Conservation (phyloP, 37 sponge, comb jelly and placozoan species). For the Petrosia ficiformis region DNA sequence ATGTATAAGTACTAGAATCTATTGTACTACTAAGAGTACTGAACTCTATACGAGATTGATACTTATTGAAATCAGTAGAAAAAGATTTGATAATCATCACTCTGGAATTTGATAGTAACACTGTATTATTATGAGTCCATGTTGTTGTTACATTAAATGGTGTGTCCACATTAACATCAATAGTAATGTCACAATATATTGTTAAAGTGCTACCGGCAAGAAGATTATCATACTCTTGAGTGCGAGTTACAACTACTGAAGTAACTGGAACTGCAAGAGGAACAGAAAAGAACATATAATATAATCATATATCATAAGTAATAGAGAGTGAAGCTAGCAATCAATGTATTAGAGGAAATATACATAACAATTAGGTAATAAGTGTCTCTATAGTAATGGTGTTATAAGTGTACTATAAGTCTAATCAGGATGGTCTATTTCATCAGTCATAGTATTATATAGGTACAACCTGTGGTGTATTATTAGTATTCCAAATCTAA, state of each 20-base stretch:
- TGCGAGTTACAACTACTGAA: background rate
- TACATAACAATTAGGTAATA: too few relatives aligned
- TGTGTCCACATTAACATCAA: background rate
- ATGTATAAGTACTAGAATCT: conserved; percentile 2
- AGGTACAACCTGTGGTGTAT: too few relatives aligned
- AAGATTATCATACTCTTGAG: background rate
- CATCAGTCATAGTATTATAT: too few relatives aligned
- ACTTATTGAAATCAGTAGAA: background rate
- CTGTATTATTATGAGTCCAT: background rate
- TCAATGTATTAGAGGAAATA: too few relatives aligned
- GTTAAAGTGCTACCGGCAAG: background rate
- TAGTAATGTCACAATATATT: background rate
- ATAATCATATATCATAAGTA: too few relatives aligned
- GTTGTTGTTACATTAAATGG: background rate
- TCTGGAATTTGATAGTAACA: background rate
- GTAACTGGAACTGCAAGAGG: background rate
- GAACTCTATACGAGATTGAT: background rate
- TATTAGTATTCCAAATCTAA: too few relatives aligned
- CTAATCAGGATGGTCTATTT: too few relatives aligned
- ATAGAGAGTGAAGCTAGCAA: too few relatives aligned
- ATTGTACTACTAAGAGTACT: conserved; percentile 1
- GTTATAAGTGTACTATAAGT: too few relatives aligned
- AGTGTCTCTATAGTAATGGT: too few relatives aligned
- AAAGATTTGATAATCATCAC: background rate
- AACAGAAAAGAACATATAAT: too few relatives aligned